Evolutionary conservation across 2,113 vertebrate genomes (phyloP).

Genomic region (Trogon melanurus): DNA sequence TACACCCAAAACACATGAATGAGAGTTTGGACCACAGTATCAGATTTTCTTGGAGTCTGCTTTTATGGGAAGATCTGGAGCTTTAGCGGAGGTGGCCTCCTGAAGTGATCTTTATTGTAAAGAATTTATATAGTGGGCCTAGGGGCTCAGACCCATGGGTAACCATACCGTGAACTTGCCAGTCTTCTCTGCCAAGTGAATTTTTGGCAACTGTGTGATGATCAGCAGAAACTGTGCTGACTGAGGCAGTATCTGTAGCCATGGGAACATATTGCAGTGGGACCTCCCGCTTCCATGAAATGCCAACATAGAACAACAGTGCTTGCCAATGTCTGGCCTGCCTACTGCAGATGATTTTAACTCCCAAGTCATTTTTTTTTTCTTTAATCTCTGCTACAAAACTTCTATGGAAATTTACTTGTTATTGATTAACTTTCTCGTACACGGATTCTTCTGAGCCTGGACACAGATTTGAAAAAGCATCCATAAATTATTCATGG

Average conservation of each 20-base stretch:
- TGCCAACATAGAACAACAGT: not conserved
- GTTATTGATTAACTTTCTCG: not conserved
- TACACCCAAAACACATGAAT: not conserved
- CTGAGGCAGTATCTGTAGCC: not conserved
- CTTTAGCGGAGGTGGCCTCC: not conserved
- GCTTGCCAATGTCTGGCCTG: not conserved
- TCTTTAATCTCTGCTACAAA: not conserved
- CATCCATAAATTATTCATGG: not conserved
- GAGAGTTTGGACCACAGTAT: accelerated
- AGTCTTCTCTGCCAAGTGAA: not conserved
- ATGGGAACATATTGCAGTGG: not conserved
- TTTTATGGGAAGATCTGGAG: not conserved
- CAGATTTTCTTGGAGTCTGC: not conserved
- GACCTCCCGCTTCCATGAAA: not conserved
- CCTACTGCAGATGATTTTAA: not conserved
- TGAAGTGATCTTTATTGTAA: not conserved
- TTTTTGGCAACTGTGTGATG: not conserved
- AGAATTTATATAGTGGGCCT: not conserved
- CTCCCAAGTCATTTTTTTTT: not conserved
- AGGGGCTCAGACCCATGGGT: not conserved
- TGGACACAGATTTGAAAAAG: not conserved
- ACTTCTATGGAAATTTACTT: not conserved
- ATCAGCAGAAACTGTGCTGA: not conserved
- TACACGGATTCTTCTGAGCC: not conserved
- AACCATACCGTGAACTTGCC: not conserved